Percentiles rank a stretch among this genome's conserved stretches.
These are phyloP conservation scores for Planococcus citri DNA, from an alignment of 1,140 invertebrate species.

Conservation along the genomic window DNA sequence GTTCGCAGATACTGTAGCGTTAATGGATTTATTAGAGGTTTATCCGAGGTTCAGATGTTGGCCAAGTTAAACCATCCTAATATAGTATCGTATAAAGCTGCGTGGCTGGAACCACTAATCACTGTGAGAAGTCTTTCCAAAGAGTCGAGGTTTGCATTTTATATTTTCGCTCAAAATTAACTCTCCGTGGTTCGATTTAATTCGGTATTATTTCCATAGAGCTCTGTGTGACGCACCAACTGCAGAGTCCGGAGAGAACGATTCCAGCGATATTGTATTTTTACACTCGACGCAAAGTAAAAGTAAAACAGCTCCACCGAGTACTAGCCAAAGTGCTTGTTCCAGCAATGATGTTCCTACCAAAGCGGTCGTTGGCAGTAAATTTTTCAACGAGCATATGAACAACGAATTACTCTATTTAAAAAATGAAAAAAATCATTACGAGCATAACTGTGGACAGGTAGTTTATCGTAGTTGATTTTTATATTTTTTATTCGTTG, in stretches of 20 bases:
- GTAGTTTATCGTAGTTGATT: neutral
- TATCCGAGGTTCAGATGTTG: conserved; percentile 64
- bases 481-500: neutral
- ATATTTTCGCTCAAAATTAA: neutral
- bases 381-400: neutral
- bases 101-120: conserved; percentile 56
- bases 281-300: neutral
- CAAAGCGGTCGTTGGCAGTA: neutral
- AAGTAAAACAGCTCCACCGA: neutral
- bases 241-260: conserved; percentile 5
- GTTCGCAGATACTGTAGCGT: conserved; percentile 28
- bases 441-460: neutral
- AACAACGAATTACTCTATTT: neutral
- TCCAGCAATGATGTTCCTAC: neutral
- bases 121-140: conserved; percentile 11
- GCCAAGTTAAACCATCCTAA: conserved; percentile 65
- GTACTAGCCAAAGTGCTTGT: neutral
- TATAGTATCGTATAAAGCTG: conserved; percentile 70
- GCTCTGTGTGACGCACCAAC: neutral
- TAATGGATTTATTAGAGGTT: conserved; percentile 44
- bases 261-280: conserved; percentile 22
- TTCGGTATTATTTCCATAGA: neutral
- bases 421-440: neutral
- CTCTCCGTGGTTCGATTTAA: neutral
- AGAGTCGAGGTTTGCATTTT: conserved; percentile 21